phyloP scores from a whole-genome alignment of 1,140 invertebrate genomes.

The Drosophila equinoxialis region DNA sequence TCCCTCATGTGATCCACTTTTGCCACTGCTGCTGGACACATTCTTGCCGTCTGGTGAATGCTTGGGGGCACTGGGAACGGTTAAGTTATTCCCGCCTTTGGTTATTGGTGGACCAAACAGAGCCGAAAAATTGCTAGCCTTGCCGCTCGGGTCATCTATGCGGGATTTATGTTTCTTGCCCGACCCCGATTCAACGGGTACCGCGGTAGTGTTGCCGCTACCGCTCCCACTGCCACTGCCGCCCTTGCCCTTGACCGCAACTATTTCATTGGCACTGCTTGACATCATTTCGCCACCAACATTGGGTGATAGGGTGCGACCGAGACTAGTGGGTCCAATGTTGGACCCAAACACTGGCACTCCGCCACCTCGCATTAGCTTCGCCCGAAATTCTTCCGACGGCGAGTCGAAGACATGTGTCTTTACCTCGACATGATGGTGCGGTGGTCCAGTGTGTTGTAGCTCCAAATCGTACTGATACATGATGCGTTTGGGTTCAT shows the following conservation, averaged over 20 bases:
- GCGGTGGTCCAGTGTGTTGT: constrained; percentile 88
- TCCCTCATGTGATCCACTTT: constrained; percentile 35
- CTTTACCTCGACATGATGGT: constrained; percentile 88
- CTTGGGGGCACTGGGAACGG: constrained; percentile 68
- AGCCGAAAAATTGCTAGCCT: constrained; percentile 88
- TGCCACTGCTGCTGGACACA: constrained; percentile 30
- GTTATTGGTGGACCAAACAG: constrained; percentile 91
- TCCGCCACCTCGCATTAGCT: constrained; percentile 94
- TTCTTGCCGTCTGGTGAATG: constrained; percentile 82
- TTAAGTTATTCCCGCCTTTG: constrained; percentile 80
- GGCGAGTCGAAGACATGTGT: constrained; percentile 86
- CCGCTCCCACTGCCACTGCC: constrained; percentile 86
- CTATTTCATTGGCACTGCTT: constrained; percentile 39
- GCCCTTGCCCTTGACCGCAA: constrained; percentile 87
- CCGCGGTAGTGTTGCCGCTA: constrained; percentile 61
- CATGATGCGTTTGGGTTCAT: constrained; percentile 93
- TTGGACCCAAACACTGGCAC: constrained; percentile 77
- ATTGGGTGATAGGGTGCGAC: constrained; percentile 55
- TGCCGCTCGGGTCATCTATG: constrained; percentile 85
- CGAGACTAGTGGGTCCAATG: constrained; percentile 39
- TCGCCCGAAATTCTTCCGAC: constrained; percentile 93
- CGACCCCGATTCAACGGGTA: constrained; percentile 74
- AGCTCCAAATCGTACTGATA: constrained; percentile 95
- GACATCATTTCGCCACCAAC: constrained; percentile 32
- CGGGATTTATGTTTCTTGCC: constrained; percentile 87